These are phyloP conservation scores for Labia minor DNA, from an alignment of 2,888 invertebrate species.

Conservation along the genomic window DNA sequence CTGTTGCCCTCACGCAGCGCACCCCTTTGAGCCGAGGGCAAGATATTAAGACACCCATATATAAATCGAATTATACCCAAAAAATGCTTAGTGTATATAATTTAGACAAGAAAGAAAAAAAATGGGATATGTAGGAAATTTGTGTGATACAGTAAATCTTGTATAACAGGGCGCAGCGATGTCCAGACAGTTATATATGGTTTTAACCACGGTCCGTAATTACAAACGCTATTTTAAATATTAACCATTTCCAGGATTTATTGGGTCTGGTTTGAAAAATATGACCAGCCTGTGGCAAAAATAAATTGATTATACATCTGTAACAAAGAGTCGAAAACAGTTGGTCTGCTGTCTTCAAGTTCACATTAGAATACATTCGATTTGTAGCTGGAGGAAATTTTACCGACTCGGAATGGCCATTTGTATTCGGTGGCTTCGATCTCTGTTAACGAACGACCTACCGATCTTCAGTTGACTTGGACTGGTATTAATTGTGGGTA, in stretches of 20 bases:
- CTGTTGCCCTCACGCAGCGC: not conserved
- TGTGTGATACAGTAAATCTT: conserved; percentile 4
- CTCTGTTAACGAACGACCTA: not conserved
- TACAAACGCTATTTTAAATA: conserved; percentile 13
- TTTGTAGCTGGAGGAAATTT: conserved; percentile 13
- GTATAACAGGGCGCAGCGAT: conserved; percentile 8
- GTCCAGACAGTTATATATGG: conserved; percentile 13
- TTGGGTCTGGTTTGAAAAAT: conserved; percentile 13
- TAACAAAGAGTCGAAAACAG: conserved; percentile 13
- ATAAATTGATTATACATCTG: conserved; percentile 13
- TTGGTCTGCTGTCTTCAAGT: conserved; percentile 1
- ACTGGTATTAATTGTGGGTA: not conserved
- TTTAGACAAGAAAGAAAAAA: not conserved
- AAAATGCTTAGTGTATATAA: not conserved
- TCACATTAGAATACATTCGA: conserved; percentile 13
- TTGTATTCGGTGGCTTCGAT: not conserved
- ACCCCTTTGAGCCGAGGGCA: not conserved
- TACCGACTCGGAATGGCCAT: not conserved
- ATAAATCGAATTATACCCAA: conserved; percentile 5
- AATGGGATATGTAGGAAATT: conserved; percentile 1
- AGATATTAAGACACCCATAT: conserved; percentile 2
- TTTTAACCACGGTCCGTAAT: conserved; percentile 13
- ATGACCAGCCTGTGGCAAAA: conserved; percentile 6
- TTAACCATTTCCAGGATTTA: conserved; percentile 13
- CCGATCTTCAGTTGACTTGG: not conserved